These are phyloP conservation scores for Sphenodon punctatus DNA, from an alignment of 2,797 vertebrate genomes.

Conservation along the genomic window DNA sequence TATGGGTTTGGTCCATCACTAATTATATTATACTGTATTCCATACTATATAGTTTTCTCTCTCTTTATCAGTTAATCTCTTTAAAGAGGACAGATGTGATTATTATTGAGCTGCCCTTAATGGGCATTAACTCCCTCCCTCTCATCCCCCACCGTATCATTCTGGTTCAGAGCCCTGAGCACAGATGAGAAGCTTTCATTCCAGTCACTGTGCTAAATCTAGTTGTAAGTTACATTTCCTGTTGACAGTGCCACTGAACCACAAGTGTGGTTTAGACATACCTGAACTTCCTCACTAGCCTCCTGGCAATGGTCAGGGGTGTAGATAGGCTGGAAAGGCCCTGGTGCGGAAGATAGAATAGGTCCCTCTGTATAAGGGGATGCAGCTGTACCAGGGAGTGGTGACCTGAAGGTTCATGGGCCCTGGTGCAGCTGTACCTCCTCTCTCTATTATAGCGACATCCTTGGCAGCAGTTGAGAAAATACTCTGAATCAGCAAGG, in stretches of 20 bases:
- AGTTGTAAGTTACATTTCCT: neutral
- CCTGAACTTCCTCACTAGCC: neutral
- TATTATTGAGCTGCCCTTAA: too few species aligned
- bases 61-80: neutral
- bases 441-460: too few species aligned
- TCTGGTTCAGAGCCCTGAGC: fast-evolving
- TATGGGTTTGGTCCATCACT: neutral
- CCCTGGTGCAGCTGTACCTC: too few species aligned
- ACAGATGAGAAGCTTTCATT: neutral
- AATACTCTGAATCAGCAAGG: slow-evolving; percentile 11
- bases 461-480: slow-evolving; percentile 6
- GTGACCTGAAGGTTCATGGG: too few species aligned
- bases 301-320: too few species aligned
- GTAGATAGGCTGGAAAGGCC: too few species aligned
- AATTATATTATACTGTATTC: neutral
- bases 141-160: too few species aligned
- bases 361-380: too few species aligned
- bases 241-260: neutral
- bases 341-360: too few species aligned
- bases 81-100: too few species aligned
- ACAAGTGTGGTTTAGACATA: neutral
- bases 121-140: too few species aligned
- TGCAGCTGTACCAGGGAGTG: too few species aligned
- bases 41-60: neutral
- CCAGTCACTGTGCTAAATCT: neutral